Conservation (phyloP, 2,888 invertebrate species). For the Agrochola macilenta region DNA sequence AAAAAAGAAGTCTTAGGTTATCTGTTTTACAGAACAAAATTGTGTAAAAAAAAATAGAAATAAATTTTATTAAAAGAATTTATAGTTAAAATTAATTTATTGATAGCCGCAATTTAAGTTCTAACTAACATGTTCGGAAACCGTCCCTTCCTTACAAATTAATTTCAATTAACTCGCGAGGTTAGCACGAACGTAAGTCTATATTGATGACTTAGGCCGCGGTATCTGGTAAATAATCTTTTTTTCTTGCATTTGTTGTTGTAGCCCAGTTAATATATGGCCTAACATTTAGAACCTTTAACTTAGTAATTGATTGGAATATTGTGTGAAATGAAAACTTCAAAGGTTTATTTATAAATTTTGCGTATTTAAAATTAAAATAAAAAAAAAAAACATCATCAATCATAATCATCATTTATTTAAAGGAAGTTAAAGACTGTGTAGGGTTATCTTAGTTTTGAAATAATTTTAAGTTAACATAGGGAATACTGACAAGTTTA, state of each 20-base stretch:
- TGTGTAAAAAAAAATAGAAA: not conserved
- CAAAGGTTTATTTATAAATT: not conserved
- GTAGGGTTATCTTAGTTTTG: not conserved
- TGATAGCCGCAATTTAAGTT: not conserved
- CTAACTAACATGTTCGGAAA: not conserved
- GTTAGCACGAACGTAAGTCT: not conserved
- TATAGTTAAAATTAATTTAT: not conserved
- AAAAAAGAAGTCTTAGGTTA: too few relatives aligned
- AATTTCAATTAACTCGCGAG: constrained; percentile 6
- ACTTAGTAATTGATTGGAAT: not conserved
- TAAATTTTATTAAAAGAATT: not conserved
- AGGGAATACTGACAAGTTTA: not conserved
- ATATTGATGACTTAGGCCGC: constrained; percentile 9
- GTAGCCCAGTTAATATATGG: not conserved
- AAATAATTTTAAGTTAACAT: not conserved
- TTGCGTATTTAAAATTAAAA: too few relatives aligned
- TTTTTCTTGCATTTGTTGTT: not conserved
- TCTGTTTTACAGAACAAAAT: not conserved
- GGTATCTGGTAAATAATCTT: not conserved
- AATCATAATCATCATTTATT: too few relatives aligned
- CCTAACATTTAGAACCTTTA: not conserved
- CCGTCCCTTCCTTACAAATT: not conserved
- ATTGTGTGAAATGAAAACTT: not conserved
- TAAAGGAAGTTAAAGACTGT: not conserved
- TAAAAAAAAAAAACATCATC: too few relatives aligned